phyloP scores from a whole-genome alignment of 1,140 invertebrate genomes.

The Philotrypesis tridentata region DNA sequence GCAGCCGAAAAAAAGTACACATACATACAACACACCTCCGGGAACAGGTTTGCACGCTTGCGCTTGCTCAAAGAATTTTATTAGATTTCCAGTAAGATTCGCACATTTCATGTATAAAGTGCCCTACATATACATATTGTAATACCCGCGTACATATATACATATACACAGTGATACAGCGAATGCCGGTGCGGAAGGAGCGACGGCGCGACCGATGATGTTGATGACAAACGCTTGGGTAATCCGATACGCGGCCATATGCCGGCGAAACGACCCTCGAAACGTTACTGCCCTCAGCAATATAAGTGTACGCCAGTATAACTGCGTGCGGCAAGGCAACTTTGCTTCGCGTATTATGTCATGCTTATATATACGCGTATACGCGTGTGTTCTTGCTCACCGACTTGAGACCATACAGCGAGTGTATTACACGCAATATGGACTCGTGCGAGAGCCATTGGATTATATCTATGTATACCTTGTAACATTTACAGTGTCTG shows the following conservation, averaged over 20 bases:
- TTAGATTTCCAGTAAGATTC: conserved; percentile 1
- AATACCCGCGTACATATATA: no score
- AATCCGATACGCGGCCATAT: conserved; percentile 71
- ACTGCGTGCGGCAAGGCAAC: neutral
- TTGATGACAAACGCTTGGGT: conserved; percentile 72
- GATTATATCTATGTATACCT: no score
- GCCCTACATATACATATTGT: neutral
- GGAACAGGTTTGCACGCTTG: neutral
- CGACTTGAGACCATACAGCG: neutral
- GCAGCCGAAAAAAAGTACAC: neutral
- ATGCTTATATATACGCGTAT: neutral
- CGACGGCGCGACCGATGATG: neutral
- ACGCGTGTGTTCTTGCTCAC: neutral
- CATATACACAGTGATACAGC: neutral
- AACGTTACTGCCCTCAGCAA: conserved; percentile 34
- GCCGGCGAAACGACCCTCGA: conserved; percentile 63
- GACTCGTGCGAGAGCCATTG: no score
- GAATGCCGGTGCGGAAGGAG: neutral
- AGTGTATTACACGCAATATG: neutral
- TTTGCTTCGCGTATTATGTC: neutral
- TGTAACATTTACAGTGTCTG: no score
- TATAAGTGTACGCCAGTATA: neutral
- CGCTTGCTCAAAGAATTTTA: neutral
- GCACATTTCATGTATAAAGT: conserved; percentile 16
- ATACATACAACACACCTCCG: no score